A percentile compares a stretch with the other conserved stretches of the same genome.
Evolutionary conservation across 2,113 vertebrate genomes (phyloP).

Genomic region (Mus pahari): DNA sequence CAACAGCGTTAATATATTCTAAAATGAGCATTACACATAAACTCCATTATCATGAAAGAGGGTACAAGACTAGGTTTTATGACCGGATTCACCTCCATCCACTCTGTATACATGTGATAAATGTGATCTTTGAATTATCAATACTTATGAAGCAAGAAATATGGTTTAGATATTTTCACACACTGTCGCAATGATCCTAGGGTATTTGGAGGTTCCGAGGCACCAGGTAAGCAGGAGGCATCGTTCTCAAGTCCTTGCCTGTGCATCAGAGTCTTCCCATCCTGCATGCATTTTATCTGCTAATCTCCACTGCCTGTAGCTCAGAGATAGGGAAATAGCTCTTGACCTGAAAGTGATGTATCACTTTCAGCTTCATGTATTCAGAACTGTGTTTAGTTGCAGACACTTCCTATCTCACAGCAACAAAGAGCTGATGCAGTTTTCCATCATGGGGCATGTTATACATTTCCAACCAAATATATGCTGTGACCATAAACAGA

Average conservation of each 20-base stretch:
- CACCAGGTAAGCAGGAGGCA: not conserved
- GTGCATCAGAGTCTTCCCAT: not conserved
- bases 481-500: slow-evolving; percentile 47
- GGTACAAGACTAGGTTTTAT: not conserved
- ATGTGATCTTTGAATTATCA: not conserved
- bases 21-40: not conserved
- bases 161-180: not conserved
- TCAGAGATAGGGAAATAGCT: slow-evolving; percentile 41
- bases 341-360: not conserved
- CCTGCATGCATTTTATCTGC: not conserved
- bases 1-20: not conserved
- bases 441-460: slow-evolving; percentile 10
- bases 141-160: not conserved
- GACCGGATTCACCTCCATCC: not conserved
- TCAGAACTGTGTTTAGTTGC: slow-evolving; percentile 19
- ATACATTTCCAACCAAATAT: slow-evolving; percentile 52
- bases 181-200: not conserved
- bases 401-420: slow-evolving; percentile 50
- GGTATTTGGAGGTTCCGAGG: not conserved
- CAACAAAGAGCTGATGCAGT: slow-evolving; percentile 45
- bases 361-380: not conserved
- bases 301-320: not conserved
- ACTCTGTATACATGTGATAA: not conserved
- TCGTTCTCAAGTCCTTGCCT: not conserved
- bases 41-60: not conserved